Evolutionary conservation across 2,797 vertebrate genomes (phyloP), one percentile per base, ranked within the genome.

Genomic region (Phataginus tricuspis): DNA sequence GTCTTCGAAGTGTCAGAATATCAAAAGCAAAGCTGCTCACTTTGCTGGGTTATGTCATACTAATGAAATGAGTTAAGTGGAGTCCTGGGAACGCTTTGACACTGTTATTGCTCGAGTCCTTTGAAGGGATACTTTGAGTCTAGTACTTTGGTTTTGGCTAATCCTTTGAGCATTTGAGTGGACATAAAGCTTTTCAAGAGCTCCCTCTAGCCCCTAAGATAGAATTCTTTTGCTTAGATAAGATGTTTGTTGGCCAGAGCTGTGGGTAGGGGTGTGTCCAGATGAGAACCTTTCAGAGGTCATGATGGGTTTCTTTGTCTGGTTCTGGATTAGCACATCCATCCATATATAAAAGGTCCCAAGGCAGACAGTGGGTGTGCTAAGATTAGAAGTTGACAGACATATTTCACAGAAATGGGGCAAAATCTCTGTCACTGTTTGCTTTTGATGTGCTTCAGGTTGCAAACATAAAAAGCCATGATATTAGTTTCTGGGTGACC

Each of bases 1-100:
- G 95, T 93, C 91, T 97, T 96, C 88, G 31, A 69, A 94, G 90
- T 86, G 89, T 96, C 90, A 93, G 96, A 80, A 92, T 95, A 91
- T 93, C 86, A 87, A 79, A 93, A 92, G 74, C 68, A 82, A 92
- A 87, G 86, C 94, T 21, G 42, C 72, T 64, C 0, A 8, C 57
- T n/a, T 88, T 79, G 37, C 55, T 66, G n/a, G 37, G 21, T 95
- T 96, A 66, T 96, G 95, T 89, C 75, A 55, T 11, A 66, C 77
- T 75, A 86, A 91, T 91, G 87, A 90, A 88, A 77, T 34, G 57
- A 91, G 57, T 53, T 84, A 77, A 96, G 86, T 92, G 77, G 68
- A 29, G 51, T 34, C 10, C 37, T 90, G 92, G 90, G 94, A 94
- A 69, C 69, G n/a, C 45, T 71, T 45, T 10, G 75, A 31, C 57